A percentile compares a stretch with the other conserved stretches of the same genome.
Evolutionary conservation across 2,113 vertebrate genomes (phyloP).

Genomic region (Austrofundulus limnaeus): DNA sequence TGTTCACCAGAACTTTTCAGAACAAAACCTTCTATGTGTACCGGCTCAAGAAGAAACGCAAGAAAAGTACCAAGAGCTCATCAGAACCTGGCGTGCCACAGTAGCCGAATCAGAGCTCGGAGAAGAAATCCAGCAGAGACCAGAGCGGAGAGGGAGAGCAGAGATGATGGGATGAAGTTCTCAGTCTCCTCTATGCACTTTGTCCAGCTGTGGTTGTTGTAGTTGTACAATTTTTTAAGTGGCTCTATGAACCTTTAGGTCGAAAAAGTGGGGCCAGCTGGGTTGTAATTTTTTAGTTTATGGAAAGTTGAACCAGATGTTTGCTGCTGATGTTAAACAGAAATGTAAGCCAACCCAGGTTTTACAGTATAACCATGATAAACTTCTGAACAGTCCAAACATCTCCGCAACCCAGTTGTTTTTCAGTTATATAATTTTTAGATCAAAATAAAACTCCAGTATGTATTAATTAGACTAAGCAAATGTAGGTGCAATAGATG

Average conservation of each 20-base stretch:
- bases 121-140: conserved; percentile 8
- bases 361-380: neutral
- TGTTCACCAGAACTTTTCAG: conserved; percentile 89
- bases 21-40: conserved; percentile 98
- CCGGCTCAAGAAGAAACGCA: conserved; percentile 80
- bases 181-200: conserved; percentile 33
- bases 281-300: conserved; percentile 29
- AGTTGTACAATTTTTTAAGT: conserved; percentile 17
- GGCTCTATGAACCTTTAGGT: conserved; percentile 32
- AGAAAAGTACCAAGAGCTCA: conserved; percentile 61
- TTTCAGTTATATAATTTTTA: too few relatives aligned
- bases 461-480: neutral
- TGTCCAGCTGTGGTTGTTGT: conserved; percentile 43
- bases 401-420: neutral
- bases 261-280: conserved; percentile 1
- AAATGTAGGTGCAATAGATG: neutral
- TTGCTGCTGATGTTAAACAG: neutral
- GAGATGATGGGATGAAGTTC: conserved; percentile 24
- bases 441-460: neutral
- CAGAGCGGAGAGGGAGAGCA: conserved; percentile 23
- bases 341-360: neutral
- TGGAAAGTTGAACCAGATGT: conserved; percentile 20
- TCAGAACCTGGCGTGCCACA: conserved; percentile 30
- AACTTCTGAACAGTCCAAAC: neutral
- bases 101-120: conserved; percentile 26